Conservation (phyloP, 2,797 vertebrate species). For the Trachops cirrhosus region DNA sequence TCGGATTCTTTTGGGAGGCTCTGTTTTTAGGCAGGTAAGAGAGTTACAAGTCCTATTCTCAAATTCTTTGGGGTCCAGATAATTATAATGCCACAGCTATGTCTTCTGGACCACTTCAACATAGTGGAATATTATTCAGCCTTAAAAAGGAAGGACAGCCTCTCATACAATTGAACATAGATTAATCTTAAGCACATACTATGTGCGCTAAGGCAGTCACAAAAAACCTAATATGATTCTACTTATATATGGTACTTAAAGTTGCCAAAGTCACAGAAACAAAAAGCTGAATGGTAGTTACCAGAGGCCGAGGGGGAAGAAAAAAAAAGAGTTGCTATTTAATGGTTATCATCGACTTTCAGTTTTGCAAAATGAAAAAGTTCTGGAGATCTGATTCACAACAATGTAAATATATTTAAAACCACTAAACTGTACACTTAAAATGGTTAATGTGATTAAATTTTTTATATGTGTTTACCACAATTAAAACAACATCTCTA, state of each 20-base stretch:
- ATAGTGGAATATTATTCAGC: neutral
- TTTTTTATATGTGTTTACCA: neutral
- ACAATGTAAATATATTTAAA: neutral
- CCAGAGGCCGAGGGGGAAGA: rapidly evolving
- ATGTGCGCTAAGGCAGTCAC: neutral
- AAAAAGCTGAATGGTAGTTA: neutral
- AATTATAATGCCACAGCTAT: neutral
- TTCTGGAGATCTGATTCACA: neutral
- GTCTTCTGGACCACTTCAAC: neutral
- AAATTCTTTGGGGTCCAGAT: neutral
- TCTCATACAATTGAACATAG: neutral
- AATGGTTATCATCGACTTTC: neutral
- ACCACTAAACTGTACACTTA: neutral
- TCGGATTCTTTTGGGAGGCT: neutral
- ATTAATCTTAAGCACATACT: neutral
- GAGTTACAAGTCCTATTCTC: neutral
- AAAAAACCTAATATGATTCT: neutral
- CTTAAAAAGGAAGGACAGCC: neutral
- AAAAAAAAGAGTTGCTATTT: neutral
- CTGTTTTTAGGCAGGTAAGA: neutral
- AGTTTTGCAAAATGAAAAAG: neutral
- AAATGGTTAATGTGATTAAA: neutral
- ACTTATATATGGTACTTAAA: neutral
- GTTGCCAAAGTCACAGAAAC: neutral
- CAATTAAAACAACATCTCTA: neutral